Evolutionary conservation across 1,140 invertebrate species (phyloP).

Genomic region (Cataglyphis hispanica): DNA sequence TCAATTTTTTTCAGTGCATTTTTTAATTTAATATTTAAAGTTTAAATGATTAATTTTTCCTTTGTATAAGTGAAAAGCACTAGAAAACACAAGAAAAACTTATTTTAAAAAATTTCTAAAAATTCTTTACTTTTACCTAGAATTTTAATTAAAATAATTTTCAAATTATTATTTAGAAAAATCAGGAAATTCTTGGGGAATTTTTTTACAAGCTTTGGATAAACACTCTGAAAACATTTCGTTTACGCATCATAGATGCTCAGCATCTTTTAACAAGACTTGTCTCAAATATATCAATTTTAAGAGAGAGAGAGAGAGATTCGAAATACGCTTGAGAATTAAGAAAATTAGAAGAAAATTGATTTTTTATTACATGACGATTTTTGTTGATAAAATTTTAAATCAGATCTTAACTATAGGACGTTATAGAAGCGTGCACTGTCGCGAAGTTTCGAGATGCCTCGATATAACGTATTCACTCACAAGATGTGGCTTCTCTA

Average conservation of each 20-base stretch:
- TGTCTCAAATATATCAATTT: neutral
- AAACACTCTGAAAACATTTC: neutral
- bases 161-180: too few relatives aligned
- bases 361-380: neutral
- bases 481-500: neutral
- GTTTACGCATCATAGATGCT: neutral
- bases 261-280: neutral
- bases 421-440: neutral
- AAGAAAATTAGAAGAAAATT: neutral
- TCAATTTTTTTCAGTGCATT: too few relatives aligned
- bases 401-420: neutral
- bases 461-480: slow-evolving; percentile 26
- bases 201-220: too few relatives aligned
- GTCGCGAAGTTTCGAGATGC: neutral
- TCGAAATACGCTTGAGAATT: neutral
- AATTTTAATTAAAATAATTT: too few relatives aligned
- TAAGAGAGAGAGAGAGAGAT: neutral
- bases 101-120: too few relatives aligned
- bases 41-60: too few relatives aligned
- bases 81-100: too few relatives aligned
- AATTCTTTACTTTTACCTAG: too few relatives aligned
- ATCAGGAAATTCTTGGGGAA: too few relatives aligned
- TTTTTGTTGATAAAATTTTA: neutral
- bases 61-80: too few relatives aligned
- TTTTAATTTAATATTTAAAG: too few relatives aligned